Conservation (phyloP, 1,140 invertebrate species). For the Drosophila watanabei region DNA sequence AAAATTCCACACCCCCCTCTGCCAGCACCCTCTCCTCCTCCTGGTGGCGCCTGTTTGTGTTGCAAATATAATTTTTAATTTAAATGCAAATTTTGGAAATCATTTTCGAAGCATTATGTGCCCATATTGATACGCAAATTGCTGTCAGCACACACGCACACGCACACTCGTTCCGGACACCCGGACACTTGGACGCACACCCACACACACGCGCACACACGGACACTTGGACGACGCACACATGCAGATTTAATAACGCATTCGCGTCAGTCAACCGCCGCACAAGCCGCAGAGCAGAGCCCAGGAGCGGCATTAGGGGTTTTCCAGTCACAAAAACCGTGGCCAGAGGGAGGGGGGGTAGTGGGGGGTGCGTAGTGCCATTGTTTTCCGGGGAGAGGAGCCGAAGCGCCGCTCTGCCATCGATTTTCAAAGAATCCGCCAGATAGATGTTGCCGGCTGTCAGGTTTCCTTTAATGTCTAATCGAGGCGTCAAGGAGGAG, state of each 20-base stretch:
- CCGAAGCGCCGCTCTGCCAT: conserved; percentile 16
- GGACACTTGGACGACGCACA: conserved; percentile 41
- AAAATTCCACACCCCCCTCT: conserved; percentile 11
- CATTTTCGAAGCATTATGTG: conserved; percentile 84
- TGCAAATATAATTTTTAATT: conserved; percentile 84
- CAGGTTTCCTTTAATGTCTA: conserved; percentile 1
- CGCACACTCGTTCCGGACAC: conserved; percentile 18
- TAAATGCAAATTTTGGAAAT: conserved; percentile 84
- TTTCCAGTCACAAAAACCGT: neutral
- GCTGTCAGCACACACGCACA: conserved; percentile 74
- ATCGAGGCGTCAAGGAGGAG: neutral
- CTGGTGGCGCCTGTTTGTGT: conserved; percentile 64
- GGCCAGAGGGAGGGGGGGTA: neutral
- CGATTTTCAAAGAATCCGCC: conserved; percentile 72
- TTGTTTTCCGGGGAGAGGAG: neutral
- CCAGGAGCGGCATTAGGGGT: conserved; percentile 22
- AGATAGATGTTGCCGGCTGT: conserved; percentile 28
- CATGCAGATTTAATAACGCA: conserved; percentile 82
- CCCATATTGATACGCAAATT: conserved; percentile 84
- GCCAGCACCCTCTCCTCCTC: neutral
- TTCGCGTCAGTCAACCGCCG: conserved; percentile 77
- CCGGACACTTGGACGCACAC: conserved; percentile 19
- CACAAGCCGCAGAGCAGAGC: conserved; percentile 70
- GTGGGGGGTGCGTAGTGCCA: too few relatives aligned
- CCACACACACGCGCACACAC: conserved; percentile 5